These are phyloP conservation scores for Drosophila serrata DNA, from an alignment of 1,140 invertebrate genomes.

Conservation along the genomic window DNA sequence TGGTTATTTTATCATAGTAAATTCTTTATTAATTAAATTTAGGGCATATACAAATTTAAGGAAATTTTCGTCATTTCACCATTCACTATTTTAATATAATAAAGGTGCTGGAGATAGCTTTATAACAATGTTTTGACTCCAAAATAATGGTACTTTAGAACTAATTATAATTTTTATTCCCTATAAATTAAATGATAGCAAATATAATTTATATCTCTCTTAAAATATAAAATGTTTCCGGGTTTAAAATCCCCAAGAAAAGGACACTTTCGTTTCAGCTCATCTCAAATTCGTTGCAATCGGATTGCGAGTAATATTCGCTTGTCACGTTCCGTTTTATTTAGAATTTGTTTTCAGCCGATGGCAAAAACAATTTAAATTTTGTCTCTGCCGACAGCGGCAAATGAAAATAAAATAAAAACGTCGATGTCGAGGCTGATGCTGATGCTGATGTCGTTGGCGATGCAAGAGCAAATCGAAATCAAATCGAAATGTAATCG, in stretches of 20 bases:
- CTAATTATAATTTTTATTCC: background rate
- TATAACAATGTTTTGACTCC: background rate
- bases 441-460: constrained; percentile 40
- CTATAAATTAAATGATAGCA: background rate
- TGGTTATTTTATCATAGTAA: too few relatives aligned
- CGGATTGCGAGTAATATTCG: constrained; percentile 31
- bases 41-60: background rate
- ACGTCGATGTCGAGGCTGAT: constrained; percentile 36
- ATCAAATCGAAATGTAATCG: constrained; percentile 83
- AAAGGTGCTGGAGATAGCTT: too few relatives aligned
- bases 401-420: constrained; percentile 64
- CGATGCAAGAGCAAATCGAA: constrained; percentile 72
- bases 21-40: background rate
- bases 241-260: background rate
- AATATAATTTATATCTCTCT: background rate
- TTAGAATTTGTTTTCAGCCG: constrained; percentile 67
- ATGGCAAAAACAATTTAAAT: constrained; percentile 81
- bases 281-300: constrained; percentile 55
- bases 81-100: too few relatives aligned
- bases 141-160: background rate
- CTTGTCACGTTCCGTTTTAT: constrained; percentile 64
- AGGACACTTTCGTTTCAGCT: constrained; percentile 15
- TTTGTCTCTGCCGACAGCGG: constrained; percentile 65
- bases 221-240: background rate
- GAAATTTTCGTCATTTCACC: too few relatives aligned